Percentiles rank a stretch among this genome's conserved stretches.
phyloP scores from a whole-genome alignment of 1,140 invertebrate genomes.

The Danaus plexippus region DNA sequence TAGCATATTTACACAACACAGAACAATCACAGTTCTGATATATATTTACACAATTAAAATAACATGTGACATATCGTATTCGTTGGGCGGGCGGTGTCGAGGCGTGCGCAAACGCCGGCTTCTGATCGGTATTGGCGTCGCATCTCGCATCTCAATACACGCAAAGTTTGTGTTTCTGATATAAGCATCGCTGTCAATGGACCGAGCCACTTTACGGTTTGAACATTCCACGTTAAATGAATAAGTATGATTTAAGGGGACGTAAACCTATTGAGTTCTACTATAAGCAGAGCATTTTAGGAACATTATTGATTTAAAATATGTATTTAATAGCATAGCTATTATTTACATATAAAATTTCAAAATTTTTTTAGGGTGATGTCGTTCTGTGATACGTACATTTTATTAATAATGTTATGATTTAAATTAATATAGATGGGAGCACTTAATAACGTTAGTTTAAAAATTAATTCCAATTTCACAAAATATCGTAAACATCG shows the following conservation, averaged over 20 bases:
- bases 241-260: no score
- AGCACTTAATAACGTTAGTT: no score
- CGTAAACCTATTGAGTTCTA: no score
- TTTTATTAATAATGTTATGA: constrained; percentile 3
- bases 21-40: constrained; percentile 14
- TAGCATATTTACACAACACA: constrained; percentile 32
- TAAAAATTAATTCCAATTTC: no score
- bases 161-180: constrained; percentile 28
- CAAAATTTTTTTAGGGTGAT: no score
- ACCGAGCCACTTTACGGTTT: constrained; percentile 5
- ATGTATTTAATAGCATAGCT: no score
- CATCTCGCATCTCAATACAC: constrained; percentile 30
- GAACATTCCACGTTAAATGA: no score
- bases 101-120: constrained; percentile 55
- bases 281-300: no score
- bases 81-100: constrained; percentile 59
- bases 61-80: constrained; percentile 7
- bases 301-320: no score
- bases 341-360: no score
- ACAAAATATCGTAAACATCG: no score
- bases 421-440: no score
- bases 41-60: constrained; percentile 9
- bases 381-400: background rate
- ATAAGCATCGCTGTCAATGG: constrained; percentile 36
- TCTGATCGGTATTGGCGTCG: constrained; percentile 46